Percentiles rank a stretch among this genome's conserved stretches.
phyloP scores from a whole-genome alignment of 2,797 vertebrate genomes.

The Pipistrellus pygmaeus region DNA sequence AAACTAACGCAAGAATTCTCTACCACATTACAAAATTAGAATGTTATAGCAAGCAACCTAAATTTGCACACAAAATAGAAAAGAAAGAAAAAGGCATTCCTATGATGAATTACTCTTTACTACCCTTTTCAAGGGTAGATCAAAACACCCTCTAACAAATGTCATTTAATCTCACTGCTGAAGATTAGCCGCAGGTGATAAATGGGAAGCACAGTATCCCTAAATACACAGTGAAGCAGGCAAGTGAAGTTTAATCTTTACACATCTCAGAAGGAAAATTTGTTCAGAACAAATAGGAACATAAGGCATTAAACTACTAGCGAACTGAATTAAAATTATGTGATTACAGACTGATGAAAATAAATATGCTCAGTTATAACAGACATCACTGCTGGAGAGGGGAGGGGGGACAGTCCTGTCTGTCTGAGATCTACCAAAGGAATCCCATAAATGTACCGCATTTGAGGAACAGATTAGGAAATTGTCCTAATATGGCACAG shows the following conservation, averaged over 20 bases:
- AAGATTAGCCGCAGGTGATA: constrained; percentile 79
- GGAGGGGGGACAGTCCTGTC: not conserved
- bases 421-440: not conserved
- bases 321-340: constrained; percentile 55
- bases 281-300: constrained; percentile 72
- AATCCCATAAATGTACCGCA: not conserved
- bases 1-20: constrained; percentile 60
- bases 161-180: constrained; percentile 76
- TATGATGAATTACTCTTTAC: constrained; percentile 77
- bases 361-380: constrained; percentile 33
- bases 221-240: constrained; percentile 63
- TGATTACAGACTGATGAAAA: constrained; percentile 36
- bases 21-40: constrained; percentile 61
- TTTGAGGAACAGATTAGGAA: not conserved
- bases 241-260: constrained; percentile 50
- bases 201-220: constrained; percentile 67
- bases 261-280: constrained; percentile 57
- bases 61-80: constrained; percentile 68
- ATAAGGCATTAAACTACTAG: constrained; percentile 63
- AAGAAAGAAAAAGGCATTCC: constrained; percentile 33
- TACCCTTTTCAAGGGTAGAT: constrained; percentile 79
- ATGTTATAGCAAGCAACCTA: constrained; percentile 66
- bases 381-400: constrained; percentile 17
- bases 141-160: constrained; percentile 79
- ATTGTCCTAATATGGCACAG: not conserved